A percentile compares a stretch with the other conserved stretches of the same genome.
Conservation (phyloP, 2,888 invertebrate species). For the Perizoma affinitatum region DNA sequence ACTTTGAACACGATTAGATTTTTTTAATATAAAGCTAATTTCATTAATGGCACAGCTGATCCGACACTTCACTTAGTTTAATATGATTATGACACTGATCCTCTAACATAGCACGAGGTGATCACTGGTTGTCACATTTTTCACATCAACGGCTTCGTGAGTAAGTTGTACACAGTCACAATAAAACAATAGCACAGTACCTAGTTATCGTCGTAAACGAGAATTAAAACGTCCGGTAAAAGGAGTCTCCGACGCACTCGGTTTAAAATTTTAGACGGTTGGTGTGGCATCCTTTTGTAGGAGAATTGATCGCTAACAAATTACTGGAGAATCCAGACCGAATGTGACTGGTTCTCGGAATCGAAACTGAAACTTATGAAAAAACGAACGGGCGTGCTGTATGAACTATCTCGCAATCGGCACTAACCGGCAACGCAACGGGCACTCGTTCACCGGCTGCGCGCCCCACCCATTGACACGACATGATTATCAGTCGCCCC, state of each 20-base stretch:
- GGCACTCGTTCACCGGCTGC: conserved; percentile 44
- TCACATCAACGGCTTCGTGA: conserved; percentile 48
- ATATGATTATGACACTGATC: conserved; percentile 50
- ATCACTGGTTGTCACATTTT: conserved; percentile 66
- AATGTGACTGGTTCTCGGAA: conserved; percentile 40
- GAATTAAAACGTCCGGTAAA: conserved; percentile 75
- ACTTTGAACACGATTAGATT: conserved; percentile 71
- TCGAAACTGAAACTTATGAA: conserved; percentile 47
- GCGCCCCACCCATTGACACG: conserved; percentile 76
- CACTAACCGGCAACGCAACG: conserved; percentile 58
- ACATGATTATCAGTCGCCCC: conserved; percentile 69
- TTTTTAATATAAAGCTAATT: conserved; percentile 63
- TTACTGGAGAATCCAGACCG: conserved; percentile 33
- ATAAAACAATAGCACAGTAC: conserved; percentile 34
- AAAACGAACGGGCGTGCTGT: conserved; percentile 49
- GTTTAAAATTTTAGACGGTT: conserved; percentile 74
- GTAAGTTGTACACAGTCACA: conserved; percentile 25
- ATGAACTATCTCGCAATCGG: conserved; percentile 60
- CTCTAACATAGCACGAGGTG: conserved; percentile 50
- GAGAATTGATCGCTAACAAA: conserved; percentile 33
- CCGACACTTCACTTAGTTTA: conserved; percentile 43
- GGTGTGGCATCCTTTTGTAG: conserved; percentile 71
- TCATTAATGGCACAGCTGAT: conserved; percentile 69
- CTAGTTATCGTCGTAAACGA: conserved; percentile 79
- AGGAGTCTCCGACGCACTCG: conserved; percentile 68